A percentile compares a stretch with the other conserved stretches of the same genome.
phyloP scores from a whole-genome alignment of 1,140 invertebrate genomes.

The Leptoteleia sp. region DNA sequence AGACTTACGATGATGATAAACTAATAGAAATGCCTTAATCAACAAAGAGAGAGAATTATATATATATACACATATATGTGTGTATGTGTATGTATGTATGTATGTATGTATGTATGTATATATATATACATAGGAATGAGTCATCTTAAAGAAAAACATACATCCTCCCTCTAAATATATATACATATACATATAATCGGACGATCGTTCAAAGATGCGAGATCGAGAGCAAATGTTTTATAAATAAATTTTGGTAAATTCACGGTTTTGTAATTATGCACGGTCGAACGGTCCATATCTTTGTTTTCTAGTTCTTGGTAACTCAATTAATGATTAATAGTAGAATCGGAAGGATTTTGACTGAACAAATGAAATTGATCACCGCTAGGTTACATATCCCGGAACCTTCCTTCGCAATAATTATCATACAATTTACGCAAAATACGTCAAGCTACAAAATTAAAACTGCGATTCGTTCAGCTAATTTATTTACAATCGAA shows the following conservation, averaged over 20 bases:
- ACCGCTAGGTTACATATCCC: background rate
- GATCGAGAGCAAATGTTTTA: slow-evolving; percentile 8
- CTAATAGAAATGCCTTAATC: slow-evolving; percentile 2
- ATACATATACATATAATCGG: slow-evolving; percentile 10
- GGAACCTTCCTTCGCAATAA: slow-evolving; percentile 2
- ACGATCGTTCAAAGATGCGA: slow-evolving; percentile 10
- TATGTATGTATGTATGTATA: too few species aligned
- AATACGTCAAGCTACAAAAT: slow-evolving; percentile 36
- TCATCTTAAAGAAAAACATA: too few species aligned
- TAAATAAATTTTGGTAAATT: slow-evolving; percentile 51
- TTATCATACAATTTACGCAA: slow-evolving; percentile 10
- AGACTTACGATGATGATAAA: slow-evolving; percentile 32
- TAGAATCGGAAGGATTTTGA: slow-evolving; percentile 22
- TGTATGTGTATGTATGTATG: too few species aligned
- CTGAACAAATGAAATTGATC: slow-evolving; percentile 11
- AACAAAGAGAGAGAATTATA: slow-evolving; percentile 12
- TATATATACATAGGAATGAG: too few species aligned
- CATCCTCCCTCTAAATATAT: too few species aligned
- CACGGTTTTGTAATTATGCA: slow-evolving; percentile 4
- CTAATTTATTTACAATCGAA: slow-evolving; percentile 39
- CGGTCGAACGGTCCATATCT: slow-evolving; percentile 14
- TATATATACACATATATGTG: too few species aligned
- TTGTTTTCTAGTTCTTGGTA: slow-evolving; percentile 6
- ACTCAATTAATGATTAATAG: background rate
- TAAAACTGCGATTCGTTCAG: slow-evolving; percentile 24